Evolutionary conservation across 1,140 invertebrate genomes (phyloP).

Genomic region (Ladona fulva): DNA sequence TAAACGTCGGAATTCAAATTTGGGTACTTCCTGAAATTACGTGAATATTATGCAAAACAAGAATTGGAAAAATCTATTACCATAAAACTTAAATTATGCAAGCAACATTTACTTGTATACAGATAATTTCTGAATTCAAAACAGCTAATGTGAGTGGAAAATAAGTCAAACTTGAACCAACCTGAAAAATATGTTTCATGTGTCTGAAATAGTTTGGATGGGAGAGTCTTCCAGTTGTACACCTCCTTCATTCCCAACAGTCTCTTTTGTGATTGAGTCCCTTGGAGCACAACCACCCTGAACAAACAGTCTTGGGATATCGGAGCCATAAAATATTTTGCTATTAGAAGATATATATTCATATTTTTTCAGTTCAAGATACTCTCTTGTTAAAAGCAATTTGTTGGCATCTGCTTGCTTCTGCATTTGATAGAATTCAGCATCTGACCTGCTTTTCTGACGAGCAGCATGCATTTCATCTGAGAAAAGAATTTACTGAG

Average conservation of each 20-base stretch:
- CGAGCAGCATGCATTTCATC: slow-evolving; percentile 75
- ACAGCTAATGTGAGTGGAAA: no score
- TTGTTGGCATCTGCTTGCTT: slow-evolving; percentile 70
- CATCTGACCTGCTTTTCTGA: slow-evolving; percentile 68
- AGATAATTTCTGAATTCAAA: no score
- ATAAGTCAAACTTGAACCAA: no score
- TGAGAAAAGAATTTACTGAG: slow-evolving; percentile 26
- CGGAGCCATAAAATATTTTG: slow-evolving; percentile 78
- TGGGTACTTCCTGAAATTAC: no score
- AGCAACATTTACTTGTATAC: no score
- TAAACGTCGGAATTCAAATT: no score
- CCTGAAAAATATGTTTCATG: no score
- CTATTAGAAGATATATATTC: slow-evolving; percentile 69
- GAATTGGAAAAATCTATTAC: no score
- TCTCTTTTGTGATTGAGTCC: not conserved
- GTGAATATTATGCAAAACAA: no score
- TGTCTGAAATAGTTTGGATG: no score
- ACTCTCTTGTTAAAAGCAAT: slow-evolving; percentile 65
- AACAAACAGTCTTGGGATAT: slow-evolving; percentile 72
- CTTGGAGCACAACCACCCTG: slow-evolving; percentile 30
- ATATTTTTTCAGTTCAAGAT: slow-evolving; percentile 71
- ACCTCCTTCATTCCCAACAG: not conserved
- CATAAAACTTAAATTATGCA: no score
- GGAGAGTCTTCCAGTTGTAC: no score
- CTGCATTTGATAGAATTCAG: slow-evolving; percentile 65